These are phyloP conservation scores for Megaleporinus macrocephalus DNA, from an alignment of 2,113 vertebrate species.

Conservation along the genomic window DNA sequence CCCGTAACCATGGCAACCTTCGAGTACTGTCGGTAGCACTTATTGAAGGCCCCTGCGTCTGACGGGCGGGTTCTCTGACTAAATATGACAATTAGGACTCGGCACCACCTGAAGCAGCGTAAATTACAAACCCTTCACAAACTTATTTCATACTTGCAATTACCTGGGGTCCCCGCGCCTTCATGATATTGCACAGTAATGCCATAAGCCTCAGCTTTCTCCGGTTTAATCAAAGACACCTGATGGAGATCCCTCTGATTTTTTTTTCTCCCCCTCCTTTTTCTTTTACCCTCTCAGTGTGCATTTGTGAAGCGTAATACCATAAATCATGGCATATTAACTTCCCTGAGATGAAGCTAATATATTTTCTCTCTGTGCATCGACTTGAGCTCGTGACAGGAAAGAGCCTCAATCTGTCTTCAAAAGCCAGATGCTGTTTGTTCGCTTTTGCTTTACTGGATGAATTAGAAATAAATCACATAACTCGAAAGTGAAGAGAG, in stretches of 20 bases:
- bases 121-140: slow-evolving; percentile 40
- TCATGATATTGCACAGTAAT: slow-evolving; percentile 46
- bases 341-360: slow-evolving; percentile 53
- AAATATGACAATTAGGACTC: slow-evolving; percentile 53
- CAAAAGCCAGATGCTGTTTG: slow-evolving; percentile 53
- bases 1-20: slow-evolving; percentile 68
- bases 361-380: slow-evolving; percentile 60
- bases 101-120: slow-evolving; percentile 30
- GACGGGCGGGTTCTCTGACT: slow-evolving; percentile 43
- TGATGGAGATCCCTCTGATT: slow-evolving; percentile 45
- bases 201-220: slow-evolving; percentile 54
- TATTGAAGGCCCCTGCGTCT: slow-evolving; percentile 37
- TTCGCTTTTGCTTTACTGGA: slow-evolving; percentile 27
- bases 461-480: slow-evolving; percentile 17
- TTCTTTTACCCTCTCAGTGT: slow-evolving; percentile 13
- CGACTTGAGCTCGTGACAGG: slow-evolving; percentile 53
- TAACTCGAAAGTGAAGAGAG: neutral
- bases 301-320: slow-evolving; percentile 52
- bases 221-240: slow-evolving; percentile 57
- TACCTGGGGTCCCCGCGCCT: slow-evolving; percentile 29
- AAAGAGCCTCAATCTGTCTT: slow-evolving; percentile 31
- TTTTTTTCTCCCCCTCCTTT: neutral
- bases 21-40: slow-evolving; percentile 51
- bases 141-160: slow-evolving; percentile 45
- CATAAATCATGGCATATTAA: slow-evolving; percentile 63